A percentile compares a stretch with the other conserved stretches of the same genome.
Conservation (phyloP, 1,140 invertebrate species). For the Leptestheria dahalacensis region DNA sequence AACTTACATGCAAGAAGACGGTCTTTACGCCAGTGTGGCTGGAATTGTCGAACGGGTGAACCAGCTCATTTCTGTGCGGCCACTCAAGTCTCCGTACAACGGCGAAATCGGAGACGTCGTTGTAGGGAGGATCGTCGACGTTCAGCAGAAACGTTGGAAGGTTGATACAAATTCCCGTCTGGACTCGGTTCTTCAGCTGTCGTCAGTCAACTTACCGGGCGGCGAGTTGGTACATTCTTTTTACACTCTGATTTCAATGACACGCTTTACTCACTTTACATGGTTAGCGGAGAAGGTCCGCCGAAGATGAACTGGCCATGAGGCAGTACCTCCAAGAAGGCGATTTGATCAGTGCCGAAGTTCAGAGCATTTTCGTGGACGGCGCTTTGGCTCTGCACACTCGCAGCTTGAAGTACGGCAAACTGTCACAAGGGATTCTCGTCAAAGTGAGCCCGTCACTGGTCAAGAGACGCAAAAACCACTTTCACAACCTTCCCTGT, state of each 20-base stretch:
- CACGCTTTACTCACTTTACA: background rate
- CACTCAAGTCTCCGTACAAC: conserved; percentile 74
- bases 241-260: too few relatives aligned
- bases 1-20: conserved; percentile 67
- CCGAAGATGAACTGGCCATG: conserved; percentile 97
- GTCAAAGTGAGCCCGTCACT: conserved; percentile 84
- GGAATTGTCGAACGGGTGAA: conserved; percentile 88
- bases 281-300: conserved; percentile 62
- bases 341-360: conserved; percentile 93
- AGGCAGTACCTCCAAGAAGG: conserved; percentile 85
- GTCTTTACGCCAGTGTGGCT: conserved; percentile 77
- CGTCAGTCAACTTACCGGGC: conserved; percentile 91
- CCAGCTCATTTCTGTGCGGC: conserved; percentile 77
- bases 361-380: conserved; percentile 81
- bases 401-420: conserved; percentile 92
- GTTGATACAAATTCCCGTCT: conserved; percentile 84
- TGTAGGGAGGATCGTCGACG: conserved; percentile 81
- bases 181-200: conserved; percentile 73
- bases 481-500: conserved; percentile 85
- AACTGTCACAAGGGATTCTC: conserved; percentile 73
- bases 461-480: conserved; percentile 84
- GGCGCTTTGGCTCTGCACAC: conserved; percentile 87
- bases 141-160: conserved; percentile 84
- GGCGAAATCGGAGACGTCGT: conserved; percentile 96
- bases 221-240: conserved; percentile 8